phyloP scores from a whole-genome alignment of 2,888 invertebrate species.

The Microctonus hyperodae region DNA sequence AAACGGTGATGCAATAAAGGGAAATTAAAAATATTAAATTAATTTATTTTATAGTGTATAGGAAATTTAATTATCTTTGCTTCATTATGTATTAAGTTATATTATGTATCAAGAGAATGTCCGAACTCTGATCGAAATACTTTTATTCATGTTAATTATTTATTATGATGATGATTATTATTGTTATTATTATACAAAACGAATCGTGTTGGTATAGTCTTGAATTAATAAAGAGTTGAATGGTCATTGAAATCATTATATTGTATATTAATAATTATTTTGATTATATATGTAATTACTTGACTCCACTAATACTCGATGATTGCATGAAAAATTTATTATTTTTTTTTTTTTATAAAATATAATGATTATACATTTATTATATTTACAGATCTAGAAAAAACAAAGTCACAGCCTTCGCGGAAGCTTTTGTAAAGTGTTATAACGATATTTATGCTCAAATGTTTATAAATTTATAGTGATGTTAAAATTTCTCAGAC shows the following conservation, averaged over 20 bases:
- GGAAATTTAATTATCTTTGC: neutral
- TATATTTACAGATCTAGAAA: slow-evolving; percentile 15
- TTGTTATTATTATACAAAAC: slow-evolving; percentile 45
- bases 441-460: neutral
- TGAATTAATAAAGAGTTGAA: slow-evolving; percentile 58
- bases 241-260: slow-evolving; percentile 50
- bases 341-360: too few relatives aligned
- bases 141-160: slow-evolving; percentile 44
- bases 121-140: slow-evolving; percentile 41
- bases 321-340: slow-evolving; percentile 10
- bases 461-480: neutral
- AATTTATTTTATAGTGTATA: neutral
- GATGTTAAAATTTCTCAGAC: neutral
- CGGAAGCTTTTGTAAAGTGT: slow-evolving; percentile 5
- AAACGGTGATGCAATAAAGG: neutral
- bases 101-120: slow-evolving; percentile 47
- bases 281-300: neutral
- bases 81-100: slow-evolving; percentile 26
- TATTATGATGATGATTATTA: too few relatives aligned
- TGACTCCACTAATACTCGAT: neutral
- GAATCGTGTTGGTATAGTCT: slow-evolving; percentile 55
- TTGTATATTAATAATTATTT: neutral
- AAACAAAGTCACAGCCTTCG: slow-evolving; percentile 25
- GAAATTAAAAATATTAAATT: neutral
- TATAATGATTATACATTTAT: neutral